Evolutionary conservation across 1,140 invertebrate genomes (phyloP), one percentile per base, ranked within the genome.

Genomic region (Drosophila orena): DNA sequence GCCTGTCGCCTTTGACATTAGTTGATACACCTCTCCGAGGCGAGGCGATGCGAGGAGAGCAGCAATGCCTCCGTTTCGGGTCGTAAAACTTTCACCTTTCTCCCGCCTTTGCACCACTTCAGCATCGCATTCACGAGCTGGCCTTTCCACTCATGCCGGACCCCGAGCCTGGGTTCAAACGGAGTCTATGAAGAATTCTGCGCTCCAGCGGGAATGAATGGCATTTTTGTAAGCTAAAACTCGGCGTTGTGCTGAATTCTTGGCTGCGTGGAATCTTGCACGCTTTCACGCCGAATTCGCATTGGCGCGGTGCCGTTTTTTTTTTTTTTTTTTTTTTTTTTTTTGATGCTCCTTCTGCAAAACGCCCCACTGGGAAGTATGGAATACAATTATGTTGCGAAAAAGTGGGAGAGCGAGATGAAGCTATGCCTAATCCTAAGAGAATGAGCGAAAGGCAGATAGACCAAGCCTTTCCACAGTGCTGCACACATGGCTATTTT

Each of bases 331-430:
- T 22, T 24, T 7, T 7, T 30, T 30, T 3, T 17, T 35, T 35
- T 35, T 12, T 17, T 22, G 11, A 14, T 38, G 11, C n/a, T 14
- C 17, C 1, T 49, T 15, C 42, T n/a, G 27, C 46, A 24, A 47
- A 27, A 47, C 7, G 46, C 24, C 54, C 56, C 65, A 58, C 65
- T 58, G 30, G 44, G 47, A 88, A 72, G 75, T 54, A 86, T 86
- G 79, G 79, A 76, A 81, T 76, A 68, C 62, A 88, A 79, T 76
- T 88, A 81, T 86, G 83, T 64, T 75, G 69, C 49, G 14, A 42
- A 43, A 17, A 14, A 35, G 43, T n/a, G 20, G 22, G 46, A n/a
- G 27, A 35, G 55, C 7, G 46, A n/a, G 27, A 35, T 50, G 4
- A 22, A 30, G 22, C 11, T n/a, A 11, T 14, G 10, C n/a, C 7